Percentiles rank a stretch among this genome's conserved stretches.
Conservation (phyloP, 2,113 vertebrate genomes). For the Nicator chloris region DNA sequence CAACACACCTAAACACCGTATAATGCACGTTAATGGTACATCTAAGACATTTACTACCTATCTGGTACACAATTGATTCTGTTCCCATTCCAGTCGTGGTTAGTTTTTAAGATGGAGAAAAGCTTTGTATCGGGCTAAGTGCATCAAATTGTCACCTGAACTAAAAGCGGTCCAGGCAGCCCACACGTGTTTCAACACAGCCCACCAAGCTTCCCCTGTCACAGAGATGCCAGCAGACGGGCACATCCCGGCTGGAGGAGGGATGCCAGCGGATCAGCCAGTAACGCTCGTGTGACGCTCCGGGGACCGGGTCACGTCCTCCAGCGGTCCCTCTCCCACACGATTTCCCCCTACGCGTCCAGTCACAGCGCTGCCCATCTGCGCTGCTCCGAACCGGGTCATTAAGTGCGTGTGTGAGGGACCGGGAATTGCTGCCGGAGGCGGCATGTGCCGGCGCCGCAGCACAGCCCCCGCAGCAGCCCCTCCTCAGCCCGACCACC, state of each 20-base stretch:
- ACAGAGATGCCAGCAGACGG: background rate
- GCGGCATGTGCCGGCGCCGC: background rate
- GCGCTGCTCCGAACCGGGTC: background rate
- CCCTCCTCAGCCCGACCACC: background rate
- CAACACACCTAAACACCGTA: background rate
- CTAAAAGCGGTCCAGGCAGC: background rate
- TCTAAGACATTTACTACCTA: background rate
- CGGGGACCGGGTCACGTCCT: background rate
- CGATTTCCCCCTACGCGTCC: fast-evolving
- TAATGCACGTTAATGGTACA: background rate
- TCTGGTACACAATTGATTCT: background rate
- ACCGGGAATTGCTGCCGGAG: background rate
- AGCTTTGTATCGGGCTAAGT: background rate
- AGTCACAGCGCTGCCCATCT: background rate
- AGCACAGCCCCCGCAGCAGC: background rate
- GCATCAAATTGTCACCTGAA: background rate
- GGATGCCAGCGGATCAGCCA: background rate
- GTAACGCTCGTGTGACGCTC: fast-evolving
- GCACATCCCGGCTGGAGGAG: background rate
- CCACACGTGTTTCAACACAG: background rate
- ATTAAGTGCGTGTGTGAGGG: background rate
- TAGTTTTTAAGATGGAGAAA: background rate
- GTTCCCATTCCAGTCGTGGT: background rate
- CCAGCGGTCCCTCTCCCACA: background rate
- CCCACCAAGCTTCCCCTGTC: background rate